Conservation (phyloP, 2,888 invertebrate genomes). For the Hypena proboscidalis region DNA sequence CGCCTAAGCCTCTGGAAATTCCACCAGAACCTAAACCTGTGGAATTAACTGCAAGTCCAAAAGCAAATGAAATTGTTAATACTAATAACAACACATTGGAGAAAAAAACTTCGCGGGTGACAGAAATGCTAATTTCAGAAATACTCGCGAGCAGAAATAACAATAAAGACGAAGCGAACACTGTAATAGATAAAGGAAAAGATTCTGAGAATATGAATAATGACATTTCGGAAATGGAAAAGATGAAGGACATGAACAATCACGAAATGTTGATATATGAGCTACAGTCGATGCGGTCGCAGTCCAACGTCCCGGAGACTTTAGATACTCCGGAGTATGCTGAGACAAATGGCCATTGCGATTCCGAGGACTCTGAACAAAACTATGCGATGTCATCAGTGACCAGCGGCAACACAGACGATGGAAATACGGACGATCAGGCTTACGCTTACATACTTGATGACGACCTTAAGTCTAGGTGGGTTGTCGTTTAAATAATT, state of each 20-base stretch:
- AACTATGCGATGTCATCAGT: conserved; percentile 74
- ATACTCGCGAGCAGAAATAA: conserved; percentile 81
- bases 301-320: conserved; percentile 67
- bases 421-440: conserved; percentile 61
- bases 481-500: conserved; percentile 30
- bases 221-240: conserved; percentile 61
- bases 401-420: conserved; percentile 70
- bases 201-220: conserved; percentile 59
- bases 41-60: conserved; percentile 40
- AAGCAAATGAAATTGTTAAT: conserved; percentile 59
- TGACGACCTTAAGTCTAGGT: conserved; percentile 82
- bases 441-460: conserved; percentile 78
- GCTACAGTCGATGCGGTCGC: conserved; percentile 87
- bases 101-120: conserved; percentile 78
- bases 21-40: conserved; percentile 34
- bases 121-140: conserved; percentile 82
- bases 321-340: conserved; percentile 53
- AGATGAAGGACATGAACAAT: conserved; percentile 83
- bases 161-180: conserved; percentile 74
- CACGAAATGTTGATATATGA: conserved; percentile 90
- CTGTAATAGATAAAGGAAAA: conserved; percentile 81
- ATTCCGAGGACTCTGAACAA: conserved; percentile 74
- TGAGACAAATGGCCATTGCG: conserved; percentile 65
- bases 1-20: conserved; percentile 47
- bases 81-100: conserved; percentile 75